phyloP scores from a whole-genome alignment of 2,797 vertebrate species.

The Xenentodon cancila region DNA sequence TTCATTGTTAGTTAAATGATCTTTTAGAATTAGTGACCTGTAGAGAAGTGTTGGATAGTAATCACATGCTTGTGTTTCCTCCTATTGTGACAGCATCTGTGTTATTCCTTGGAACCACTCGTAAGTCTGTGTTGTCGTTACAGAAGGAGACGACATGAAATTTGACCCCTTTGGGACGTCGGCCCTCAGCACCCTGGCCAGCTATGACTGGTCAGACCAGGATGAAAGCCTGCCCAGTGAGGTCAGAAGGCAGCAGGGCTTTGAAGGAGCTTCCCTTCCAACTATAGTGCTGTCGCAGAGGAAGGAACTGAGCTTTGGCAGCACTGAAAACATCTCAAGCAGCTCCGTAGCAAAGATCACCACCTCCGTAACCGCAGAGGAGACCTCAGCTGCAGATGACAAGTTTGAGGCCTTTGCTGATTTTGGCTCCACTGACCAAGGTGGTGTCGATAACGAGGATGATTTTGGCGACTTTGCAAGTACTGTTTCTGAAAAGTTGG shows the following conservation, averaged over 20 bases:
- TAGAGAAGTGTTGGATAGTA: too few relatives aligned
- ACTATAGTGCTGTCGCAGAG: slow-evolving; percentile 83
- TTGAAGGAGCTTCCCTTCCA: slow-evolving; percentile 76
- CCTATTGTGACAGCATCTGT: slow-evolving; percentile 45
- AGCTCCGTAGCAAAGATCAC: slow-evolving; percentile 84
- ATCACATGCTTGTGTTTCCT: slow-evolving; percentile 14
- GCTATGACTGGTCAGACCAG: slow-evolving; percentile 91
- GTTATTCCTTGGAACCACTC: slow-evolving; percentile 67
- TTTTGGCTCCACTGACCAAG: slow-evolving; percentile 73
- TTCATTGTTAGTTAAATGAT: too few relatives aligned
- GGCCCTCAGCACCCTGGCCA: slow-evolving; percentile 83
- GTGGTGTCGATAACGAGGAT: slow-evolving; percentile 63
- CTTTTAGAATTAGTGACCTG: too few relatives aligned
- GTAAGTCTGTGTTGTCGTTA: slow-evolving; percentile 81
- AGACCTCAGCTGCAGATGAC: slow-evolving; percentile 71
- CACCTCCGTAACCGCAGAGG: slow-evolving; percentile 84
- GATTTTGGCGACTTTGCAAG: slow-evolving; percentile 89
- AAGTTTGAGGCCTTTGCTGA: slow-evolving; percentile 84
- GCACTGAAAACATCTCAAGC: slow-evolving; percentile 88
- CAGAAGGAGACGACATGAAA: slow-evolving; percentile 94
- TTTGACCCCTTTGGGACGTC: slow-evolving; percentile 91
- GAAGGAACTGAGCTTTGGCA: slow-evolving; percentile 89
- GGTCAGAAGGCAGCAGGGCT: slow-evolving; percentile 78
- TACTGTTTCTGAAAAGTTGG: slow-evolving; percentile 76
- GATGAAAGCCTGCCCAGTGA: slow-evolving; percentile 82